Base-by-base conservation (phyloP, 1,140 invertebrate genomes). In the Papilio aristodemus region DNA sequence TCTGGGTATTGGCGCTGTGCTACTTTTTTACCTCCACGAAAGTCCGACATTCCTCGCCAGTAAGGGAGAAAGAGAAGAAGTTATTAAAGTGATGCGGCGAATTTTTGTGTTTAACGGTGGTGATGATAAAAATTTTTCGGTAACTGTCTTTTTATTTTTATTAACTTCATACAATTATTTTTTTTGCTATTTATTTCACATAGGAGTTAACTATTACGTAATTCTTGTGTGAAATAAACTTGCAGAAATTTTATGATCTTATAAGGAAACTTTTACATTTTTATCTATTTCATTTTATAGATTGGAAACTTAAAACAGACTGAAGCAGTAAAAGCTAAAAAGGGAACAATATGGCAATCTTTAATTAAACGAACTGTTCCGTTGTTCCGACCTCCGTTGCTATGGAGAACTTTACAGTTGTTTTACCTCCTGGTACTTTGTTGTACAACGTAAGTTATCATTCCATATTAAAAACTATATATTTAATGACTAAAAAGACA, bases 31-130 rank as follows among this genome's bases (percentile, higher is more conserved):
- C 25, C 92, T 95, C 69, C 93, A 94, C 0, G 94, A 95, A 76
- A 95, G 94, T 79, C 94, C 95, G 0, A 94, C 94, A 75, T 95
- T 93, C 77, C 81, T 94, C 0, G 85, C 95, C 1, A 76, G 87
- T 36, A 87, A 85, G 73, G 92, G 93, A 76, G 80, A 90, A 14
- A 75, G 86, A 22, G 74, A 89, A 1, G 87, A 93, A 69, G 90
- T 93, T 6, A 72, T 94, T 9, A 81, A 87, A 7, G 86, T 94
- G 4, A 86, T 93, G 60, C 79, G 81, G 60, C 82, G 74, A 38
- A 93, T 93, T 11, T 93, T 93, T 71, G 70, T 84, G 0, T 72
- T 87, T 6, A 93, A 93, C 75, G 92, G 89, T 19, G 92, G 92
- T 10, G 91, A 91, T 17, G 70, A 71, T n/a, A 70, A 43, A 17